A percentile compares a stretch with the other conserved stretches of the same genome.
Evolutionary conservation across 2,888 invertebrate species (phyloP).

Genomic region (Macrosoma leucophasiata): DNA sequence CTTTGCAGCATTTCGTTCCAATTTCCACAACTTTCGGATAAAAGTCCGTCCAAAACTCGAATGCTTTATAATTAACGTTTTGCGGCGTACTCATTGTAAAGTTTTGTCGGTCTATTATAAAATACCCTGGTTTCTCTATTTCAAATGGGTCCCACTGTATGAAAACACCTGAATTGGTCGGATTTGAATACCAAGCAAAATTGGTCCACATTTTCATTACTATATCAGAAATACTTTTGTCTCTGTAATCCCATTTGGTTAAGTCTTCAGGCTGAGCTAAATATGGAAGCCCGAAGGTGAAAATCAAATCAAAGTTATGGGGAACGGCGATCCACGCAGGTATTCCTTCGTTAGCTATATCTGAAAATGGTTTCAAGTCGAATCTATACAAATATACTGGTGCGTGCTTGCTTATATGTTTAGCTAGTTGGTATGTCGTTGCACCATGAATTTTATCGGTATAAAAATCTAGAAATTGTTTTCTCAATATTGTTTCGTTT

Average conservation of each 20-base stretch:
- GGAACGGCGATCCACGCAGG: slow-evolving; percentile 88
- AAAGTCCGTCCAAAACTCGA: slow-evolving; percentile 90
- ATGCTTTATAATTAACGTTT: slow-evolving; percentile 83
- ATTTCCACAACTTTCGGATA: slow-evolving; percentile 85
- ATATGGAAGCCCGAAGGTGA: slow-evolving; percentile 88
- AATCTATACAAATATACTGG: slow-evolving; percentile 84
- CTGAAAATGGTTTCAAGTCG: slow-evolving; percentile 82
- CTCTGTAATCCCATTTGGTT: slow-evolving; percentile 83
- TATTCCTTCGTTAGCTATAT: slow-evolving; percentile 77
- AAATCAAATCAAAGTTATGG: slow-evolving; percentile 87
- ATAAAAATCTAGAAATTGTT: slow-evolving; percentile 81
- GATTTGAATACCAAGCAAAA: slow-evolving; percentile 84
- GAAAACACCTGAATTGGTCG: slow-evolving; percentile 81
- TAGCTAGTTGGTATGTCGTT: slow-evolving; percentile 81
- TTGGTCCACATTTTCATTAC: slow-evolving; percentile 88
- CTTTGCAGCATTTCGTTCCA: slow-evolving; percentile 85
- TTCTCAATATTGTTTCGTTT: slow-evolving; percentile 77
- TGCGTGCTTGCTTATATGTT: slow-evolving; percentile 76
- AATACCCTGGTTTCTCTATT: slow-evolving; percentile 79
- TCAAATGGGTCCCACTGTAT: slow-evolving; percentile 85
- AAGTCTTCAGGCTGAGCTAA: slow-evolving; percentile 76
- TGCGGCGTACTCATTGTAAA: slow-evolving; percentile 84
- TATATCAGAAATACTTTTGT: slow-evolving; percentile 86
- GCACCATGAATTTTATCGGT: slow-evolving; percentile 86
- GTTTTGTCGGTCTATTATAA: slow-evolving; percentile 83